Percentiles rank a stretch among this genome's conserved stretches.
Conservation (phyloP, 2,888 invertebrate genomes). For the Hecatera dysodea region DNA sequence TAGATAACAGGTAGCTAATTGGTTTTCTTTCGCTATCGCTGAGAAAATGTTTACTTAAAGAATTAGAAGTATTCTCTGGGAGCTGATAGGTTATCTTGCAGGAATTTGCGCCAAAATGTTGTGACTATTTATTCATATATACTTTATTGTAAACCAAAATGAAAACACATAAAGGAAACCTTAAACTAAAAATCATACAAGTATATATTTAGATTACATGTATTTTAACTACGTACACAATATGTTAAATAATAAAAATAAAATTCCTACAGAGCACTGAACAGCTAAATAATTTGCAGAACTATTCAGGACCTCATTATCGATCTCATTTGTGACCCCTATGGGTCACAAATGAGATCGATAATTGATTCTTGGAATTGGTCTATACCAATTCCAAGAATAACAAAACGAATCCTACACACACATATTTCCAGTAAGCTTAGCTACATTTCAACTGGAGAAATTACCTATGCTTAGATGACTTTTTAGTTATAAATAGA, state of each 20-base stretch:
- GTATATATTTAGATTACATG: no score
- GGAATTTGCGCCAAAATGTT: conserved; percentile 1
- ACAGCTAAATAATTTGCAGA: background rate
- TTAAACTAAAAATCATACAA: no score
- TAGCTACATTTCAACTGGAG: no score
- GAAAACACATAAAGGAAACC: no score
- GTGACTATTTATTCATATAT: no score
- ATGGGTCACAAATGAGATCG: conserved; percentile 10
- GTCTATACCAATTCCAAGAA: conserved; percentile 10
- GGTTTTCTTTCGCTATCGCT: conserved; percentile 38
- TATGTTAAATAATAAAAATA: no score
- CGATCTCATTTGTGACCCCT: conserved; percentile 5
- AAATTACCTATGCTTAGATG: no score
- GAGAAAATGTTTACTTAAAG: conserved; percentile 13
- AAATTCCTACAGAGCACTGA: background rate
- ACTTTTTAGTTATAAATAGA: no score
- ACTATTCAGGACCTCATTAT: background rate
- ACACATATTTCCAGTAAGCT: no score
- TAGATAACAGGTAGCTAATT: conserved; percentile 49
- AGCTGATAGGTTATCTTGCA: conserved; percentile 7
- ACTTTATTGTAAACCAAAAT: no score
- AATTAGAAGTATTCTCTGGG: conserved; percentile 16
- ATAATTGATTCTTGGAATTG: no score
- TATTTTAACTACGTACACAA: no score
- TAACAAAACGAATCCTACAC: conserved; percentile 13